Evolutionary conservation across 2,797 vertebrate species (phyloP).

Genomic region (Glyptemys insculpta): DNA sequence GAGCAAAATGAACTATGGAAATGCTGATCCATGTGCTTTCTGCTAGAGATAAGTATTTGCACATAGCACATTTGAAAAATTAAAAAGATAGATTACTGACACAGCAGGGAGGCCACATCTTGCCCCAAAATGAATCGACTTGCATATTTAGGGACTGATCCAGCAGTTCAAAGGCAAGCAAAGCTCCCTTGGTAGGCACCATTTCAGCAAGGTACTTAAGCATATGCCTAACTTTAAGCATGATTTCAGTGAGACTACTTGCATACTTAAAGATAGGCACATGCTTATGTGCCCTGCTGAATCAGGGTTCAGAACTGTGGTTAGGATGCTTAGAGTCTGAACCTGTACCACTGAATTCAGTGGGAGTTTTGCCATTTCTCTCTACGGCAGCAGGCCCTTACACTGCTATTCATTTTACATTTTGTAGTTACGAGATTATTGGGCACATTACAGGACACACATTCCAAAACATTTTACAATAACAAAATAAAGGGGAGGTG

Average conservation of each 20-base stretch:
- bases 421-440: not conserved
- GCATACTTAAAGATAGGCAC: not conserved
- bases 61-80: slow-evolving; percentile 4
- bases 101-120: slow-evolving; percentile 23
- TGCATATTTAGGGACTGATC: not conserved
- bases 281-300: not conserved
- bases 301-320: not conserved
- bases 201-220: not conserved
- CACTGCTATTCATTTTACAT: slow-evolving; percentile 36
- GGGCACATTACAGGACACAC: not conserved
- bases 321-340: rapidly evolving
- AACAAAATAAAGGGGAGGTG: not conserved
- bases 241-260: not conserved
- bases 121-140: not conserved
- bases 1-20: not conserved
- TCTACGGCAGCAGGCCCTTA: not conserved
- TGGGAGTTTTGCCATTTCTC: not conserved
- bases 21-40: not conserved
- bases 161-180: not conserved
- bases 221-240: not conserved
- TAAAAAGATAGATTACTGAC: slow-evolving; percentile 18
- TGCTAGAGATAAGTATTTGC: slow-evolving; percentile 14
- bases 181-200: not conserved
- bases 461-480: not conserved
- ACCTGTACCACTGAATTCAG: not conserved